Base-by-base conservation (phyloP, 2,888 invertebrate genomes). In the Arrhopalites spinosus region DNA sequence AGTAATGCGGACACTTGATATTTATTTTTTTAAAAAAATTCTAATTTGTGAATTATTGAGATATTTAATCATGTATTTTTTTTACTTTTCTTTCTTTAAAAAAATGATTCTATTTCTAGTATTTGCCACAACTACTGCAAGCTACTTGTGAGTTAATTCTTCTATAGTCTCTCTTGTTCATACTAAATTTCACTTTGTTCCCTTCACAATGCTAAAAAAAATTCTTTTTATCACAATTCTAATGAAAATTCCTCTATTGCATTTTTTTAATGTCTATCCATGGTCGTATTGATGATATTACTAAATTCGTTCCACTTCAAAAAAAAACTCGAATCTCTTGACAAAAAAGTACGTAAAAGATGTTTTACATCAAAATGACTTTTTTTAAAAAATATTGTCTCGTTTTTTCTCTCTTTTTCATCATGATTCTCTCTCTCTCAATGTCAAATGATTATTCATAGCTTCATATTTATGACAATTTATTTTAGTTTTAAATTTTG, bases 101-200 rank as follows among this genome's bases (percentile, higher is more conserved):
- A 36, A 36, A 36, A 3, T 50, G 15, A 50, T 50, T 27, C 11
- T 59, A 8, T 13, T 15, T 25, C 20, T 11, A 59, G 59, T 95
- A 95, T 86, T 88, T 96, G 86, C 96, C 96, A 76, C 92, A 93
- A 85, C 89, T 96, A 78, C 90, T 93, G 85, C 88, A 90, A 84
- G 89, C 90, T 81, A 92, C 92, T 83, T 89, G 63, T 69, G 74
- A 75, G 71, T 64, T 45, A 53, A 56, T 36, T 45, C 36, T 1
- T 29, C 15, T 17, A 25, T 23, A 3, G 15, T 8, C 2, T 8
- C 5, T 25, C 27, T 63, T 63, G 3, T n/a, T n/a, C 27, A 64
- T 15, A 15, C 1, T 61, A 61, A 2, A 30, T 13, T 17, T 64
- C 20, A 47, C n/a, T 15, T 17, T 36, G 61, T 63, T 20, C 63